phyloP scores from a whole-genome alignment of 2,113 vertebrate genomes.

The Menura novaehollandiae region DNA sequence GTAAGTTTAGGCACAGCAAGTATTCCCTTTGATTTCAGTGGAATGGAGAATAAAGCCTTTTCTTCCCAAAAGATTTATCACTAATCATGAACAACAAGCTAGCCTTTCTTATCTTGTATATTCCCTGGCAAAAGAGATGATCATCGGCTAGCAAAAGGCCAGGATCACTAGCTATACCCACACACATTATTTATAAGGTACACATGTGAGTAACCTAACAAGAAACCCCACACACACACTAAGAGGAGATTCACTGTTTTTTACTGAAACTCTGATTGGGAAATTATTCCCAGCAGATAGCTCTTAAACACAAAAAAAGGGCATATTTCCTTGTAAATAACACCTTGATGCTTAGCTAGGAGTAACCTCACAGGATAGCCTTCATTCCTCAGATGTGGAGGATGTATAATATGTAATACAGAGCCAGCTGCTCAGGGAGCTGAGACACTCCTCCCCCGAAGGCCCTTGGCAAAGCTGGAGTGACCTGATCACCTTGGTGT shows the following conservation, averaged over 20 bases:
- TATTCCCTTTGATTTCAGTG: not conserved
- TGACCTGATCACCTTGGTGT: no score
- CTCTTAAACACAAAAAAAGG: not conserved
- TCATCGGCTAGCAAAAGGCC: not conserved
- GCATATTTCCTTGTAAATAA: not conserved
- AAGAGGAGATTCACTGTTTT: not conserved
- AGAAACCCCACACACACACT: not conserved
- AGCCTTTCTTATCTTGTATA: not conserved
- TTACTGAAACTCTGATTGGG: not conserved
- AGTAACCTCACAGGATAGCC: not conserved
- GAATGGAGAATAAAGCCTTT: not conserved
- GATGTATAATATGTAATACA: not conserved
- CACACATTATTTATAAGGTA: not conserved
- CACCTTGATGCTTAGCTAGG: not conserved
- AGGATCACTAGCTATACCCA: not conserved
- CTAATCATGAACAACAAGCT: not conserved
- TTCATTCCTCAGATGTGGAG: not conserved
- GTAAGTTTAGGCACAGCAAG: not conserved
- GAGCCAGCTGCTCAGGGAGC: not conserved
- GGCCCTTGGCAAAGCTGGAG: rapidly evolving
- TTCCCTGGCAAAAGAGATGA: not conserved
- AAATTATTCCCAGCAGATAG: not conserved
- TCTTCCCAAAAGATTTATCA: not conserved
- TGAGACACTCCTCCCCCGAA: rapidly evolving
- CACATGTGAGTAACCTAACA: not conserved